Percentiles rank a stretch among this genome's conserved stretches.
Evolutionary conservation across 2,113 vertebrate genomes (phyloP).

Genomic region (Rana temporaria): DNA sequence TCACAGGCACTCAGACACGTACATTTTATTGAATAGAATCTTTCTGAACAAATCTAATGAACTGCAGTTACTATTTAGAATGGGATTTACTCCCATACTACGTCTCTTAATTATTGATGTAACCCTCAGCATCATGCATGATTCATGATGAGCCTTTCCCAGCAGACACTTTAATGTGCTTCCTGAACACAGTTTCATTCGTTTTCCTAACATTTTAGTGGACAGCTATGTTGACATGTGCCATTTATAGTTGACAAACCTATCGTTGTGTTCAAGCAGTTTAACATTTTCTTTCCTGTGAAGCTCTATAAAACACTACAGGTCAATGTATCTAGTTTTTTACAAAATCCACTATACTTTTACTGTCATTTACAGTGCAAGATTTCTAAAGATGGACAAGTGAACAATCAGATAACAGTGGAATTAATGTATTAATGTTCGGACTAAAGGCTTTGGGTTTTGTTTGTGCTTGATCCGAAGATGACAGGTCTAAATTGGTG

Average conservation of each 20-base stretch:
- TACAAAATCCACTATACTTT: not conserved
- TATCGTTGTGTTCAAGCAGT: constrained; percentile 6
- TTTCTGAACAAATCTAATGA: constrained; percentile 38
- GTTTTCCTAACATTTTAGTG: constrained; percentile 48
- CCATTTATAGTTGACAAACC: constrained; percentile 45
- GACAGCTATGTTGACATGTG: constrained; percentile 43
- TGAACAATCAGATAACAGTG: not conserved
- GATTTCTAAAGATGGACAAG: not conserved
- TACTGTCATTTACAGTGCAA: not conserved
- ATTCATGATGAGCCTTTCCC: constrained; percentile 53
- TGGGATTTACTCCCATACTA: constrained; percentile 42
- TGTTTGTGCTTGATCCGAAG: not conserved
- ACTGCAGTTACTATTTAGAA: constrained; percentile 40
- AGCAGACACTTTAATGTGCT: constrained; percentile 53
- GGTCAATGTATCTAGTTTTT: constrained; percentile 5
- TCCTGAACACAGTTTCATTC: constrained; percentile 40
- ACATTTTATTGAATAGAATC: constrained; percentile 6
- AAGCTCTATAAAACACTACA: not conserved
- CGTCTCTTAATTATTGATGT: constrained; percentile 53
- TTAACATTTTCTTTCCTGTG: constrained; percentile 18
- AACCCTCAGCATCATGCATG: constrained; percentile 48
- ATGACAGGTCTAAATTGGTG: not conserved
- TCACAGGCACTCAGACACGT: not conserved
- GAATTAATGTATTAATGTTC: not conserved
- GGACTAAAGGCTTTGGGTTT: not conserved